Evolutionary conservation across 2,797 vertebrate species (phyloP), one percentile per base, ranked within the genome.

Genomic region (Micrastur ruficollis): DNA sequence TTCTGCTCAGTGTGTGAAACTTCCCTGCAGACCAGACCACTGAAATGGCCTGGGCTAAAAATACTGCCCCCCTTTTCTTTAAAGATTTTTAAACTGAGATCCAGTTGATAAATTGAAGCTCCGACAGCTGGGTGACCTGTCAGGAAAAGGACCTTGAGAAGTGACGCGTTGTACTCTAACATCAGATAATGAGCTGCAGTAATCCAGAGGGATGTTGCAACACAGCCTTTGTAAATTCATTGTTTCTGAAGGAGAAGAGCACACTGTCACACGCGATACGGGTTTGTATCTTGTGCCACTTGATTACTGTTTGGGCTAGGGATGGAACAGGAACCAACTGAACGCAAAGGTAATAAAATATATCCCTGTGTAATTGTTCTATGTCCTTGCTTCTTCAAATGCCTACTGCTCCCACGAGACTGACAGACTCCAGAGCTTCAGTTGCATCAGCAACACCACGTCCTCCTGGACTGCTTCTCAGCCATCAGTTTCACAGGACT

Each of bases 181-280:
- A 36, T 23, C 74, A 81, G 74, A 49, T 36, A 56, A 42, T 4
- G 16, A 88, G n/a, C 63, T 93, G 79, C 47, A 72, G 32, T 53
- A 73, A 82, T 53, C 38, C 72, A 90, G 67, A 81, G 71, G 36
- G 47, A 66, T 58, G 55, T 58, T 46, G 85, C 50, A 89, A 46
- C 31, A 76, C 15, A 67, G 19, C 31, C 13, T 38, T 58, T 18
- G 22, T 34, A 46, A 80, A 82, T 86, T 70, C 27, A 13, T 40
- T 62, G 63, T 25, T 91, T 76, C 62, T 81, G 26, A 93, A 89
- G 50, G 36, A n/a, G 53, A 75, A 79, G 63, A 89, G 66, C 59
- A 76, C 11, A 4, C 6, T 7, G 8, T 36, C 40, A 34, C 20
- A 15, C 22, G 13, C 1, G 4, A 42, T 18, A 34, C 0, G 11